Evolutionary conservation across 2,888 invertebrate genomes (phyloP), one percentile per base, ranked within the genome.

Genomic region (Eutolmus rufibarbis): DNA sequence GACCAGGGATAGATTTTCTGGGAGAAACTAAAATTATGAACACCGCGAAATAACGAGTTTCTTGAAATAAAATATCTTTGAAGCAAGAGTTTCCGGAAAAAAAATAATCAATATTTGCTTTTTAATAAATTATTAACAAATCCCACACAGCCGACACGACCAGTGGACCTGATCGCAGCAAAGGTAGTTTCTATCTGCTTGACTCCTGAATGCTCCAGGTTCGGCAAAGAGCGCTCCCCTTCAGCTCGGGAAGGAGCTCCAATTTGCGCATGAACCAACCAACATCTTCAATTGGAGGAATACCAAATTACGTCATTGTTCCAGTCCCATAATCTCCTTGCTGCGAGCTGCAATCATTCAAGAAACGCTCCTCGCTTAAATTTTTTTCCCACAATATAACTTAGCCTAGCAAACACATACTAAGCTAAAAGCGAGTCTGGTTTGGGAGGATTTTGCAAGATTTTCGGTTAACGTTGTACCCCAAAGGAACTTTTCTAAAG

Each of bases 161-260:
- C 92, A 89, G 89, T 89, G 92, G 92, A 92, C 93, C 92, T 92
- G 92, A 92, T 92, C 92, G 92, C 91, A 92, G 92, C 92, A 93
- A 93, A 92, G 93, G 92, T 92, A 92, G 92, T 92, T 92, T 93
- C 92, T 92, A 92, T 93, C 93, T 93, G 92, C 88, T 78, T 87
- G 87, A 85, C 88, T 87, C 88, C 89, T 87, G 81, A 89, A 74
- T 89, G 89, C 89, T 89, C 89, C 86, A 89, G 89, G 89, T 89
- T 40, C 46, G 43, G 43, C 37, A 19, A 12, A 51, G 40, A 74
- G 74, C 46, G 82, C 57, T 82, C 86, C 86, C 86, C 74, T 86
- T 46, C 76, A 34, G 46, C 23, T 56, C 28, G n/a, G 46, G 7
- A 74, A 85, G 37, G 40, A 74, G 76, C 40, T 9, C n/a, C 40